Base-by-base conservation (phyloP, 2,888 invertebrate species). In the Ectobius pallidus region DNA sequence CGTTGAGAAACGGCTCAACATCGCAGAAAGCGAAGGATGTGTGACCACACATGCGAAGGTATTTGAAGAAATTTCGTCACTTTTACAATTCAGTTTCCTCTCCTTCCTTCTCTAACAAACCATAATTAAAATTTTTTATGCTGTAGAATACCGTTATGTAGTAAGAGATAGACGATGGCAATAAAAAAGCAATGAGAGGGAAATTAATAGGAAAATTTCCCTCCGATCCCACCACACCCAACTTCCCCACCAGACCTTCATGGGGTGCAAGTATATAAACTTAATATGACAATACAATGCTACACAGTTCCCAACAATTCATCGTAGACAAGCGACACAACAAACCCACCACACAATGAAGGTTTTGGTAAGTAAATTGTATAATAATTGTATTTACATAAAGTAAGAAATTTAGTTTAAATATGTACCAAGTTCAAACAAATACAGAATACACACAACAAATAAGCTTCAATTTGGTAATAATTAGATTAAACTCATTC, bases 181-280 rank as follows among this genome's bases (percentile, higher is more conserved):
- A 55, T 55, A 55, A 55, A 58, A 58, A 3, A 16, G n/a, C 11
- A 58, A 58, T n/a, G 58, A 30, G 30, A 58, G 58, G 30, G 58
- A 58, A 30, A 58, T 58, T 58, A 58, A 32, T 30, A 58, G 58
- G 25, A 58, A 58, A 58, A 58, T 7, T n/a, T 25, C 52, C 25
- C 52, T 52, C 25, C 52, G 9, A 30, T 30, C 32, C 32, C 30
- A 58, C 55, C 55, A n/a, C 58, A 58, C 58, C 58, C 58, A 1
- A 16, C 30, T 16, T 27, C 58, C 58, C 58, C 16, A 27, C 58
- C 58, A 30, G n/a, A n/a, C 14, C 9, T 22, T 0, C 18, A 4
- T 30, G n/a, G 25, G n/a, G 22, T 14, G 2, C 4, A 6, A 2
- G 3, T 58, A 58, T 58, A 58, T 58, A 58, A 58, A 16, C 1